Percentiles rank a stretch among this genome's conserved stretches.
These are phyloP conservation scores for Tapirus terrestris DNA, from an alignment of 2,113 vertebrate species.

Conservation along the genomic window DNA sequence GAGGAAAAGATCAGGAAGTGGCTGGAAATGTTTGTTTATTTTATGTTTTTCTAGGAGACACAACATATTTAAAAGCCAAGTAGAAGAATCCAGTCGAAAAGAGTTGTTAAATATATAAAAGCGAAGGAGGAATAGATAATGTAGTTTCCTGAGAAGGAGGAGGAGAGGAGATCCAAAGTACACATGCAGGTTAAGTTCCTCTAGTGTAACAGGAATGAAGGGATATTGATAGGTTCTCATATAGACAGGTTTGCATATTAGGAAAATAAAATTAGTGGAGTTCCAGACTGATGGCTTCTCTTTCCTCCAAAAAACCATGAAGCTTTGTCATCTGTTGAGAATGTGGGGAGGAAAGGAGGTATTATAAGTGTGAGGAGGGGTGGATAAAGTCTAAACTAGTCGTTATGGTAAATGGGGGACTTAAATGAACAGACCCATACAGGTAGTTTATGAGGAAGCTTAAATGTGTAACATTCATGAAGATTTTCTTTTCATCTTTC, in stretches of 20 bases:
- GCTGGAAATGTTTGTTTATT: background rate
- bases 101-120: background rate
- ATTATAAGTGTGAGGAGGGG: background rate
- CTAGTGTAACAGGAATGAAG: background rate
- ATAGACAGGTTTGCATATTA: background rate
- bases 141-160: background rate
- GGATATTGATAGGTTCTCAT: background rate
- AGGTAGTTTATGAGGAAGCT: background rate
- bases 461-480: background rate
- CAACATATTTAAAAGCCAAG: background rate
- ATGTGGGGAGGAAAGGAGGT: background rate
- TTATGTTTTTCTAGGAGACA: background rate
- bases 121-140: background rate
- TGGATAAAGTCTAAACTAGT: background rate
- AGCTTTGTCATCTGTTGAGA: background rate
- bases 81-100: background rate
- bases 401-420: background rate
- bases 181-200: background rate
- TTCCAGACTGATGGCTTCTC: background rate
- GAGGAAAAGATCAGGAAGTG: background rate
- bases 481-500: slow-evolving; percentile 29
- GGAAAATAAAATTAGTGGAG: background rate
- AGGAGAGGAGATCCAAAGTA: background rate
- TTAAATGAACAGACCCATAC: background rate
- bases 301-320: background rate